Base-by-base conservation (phyloP, 1,140 invertebrate genomes). In the Hypsibius dujardini region DNA sequence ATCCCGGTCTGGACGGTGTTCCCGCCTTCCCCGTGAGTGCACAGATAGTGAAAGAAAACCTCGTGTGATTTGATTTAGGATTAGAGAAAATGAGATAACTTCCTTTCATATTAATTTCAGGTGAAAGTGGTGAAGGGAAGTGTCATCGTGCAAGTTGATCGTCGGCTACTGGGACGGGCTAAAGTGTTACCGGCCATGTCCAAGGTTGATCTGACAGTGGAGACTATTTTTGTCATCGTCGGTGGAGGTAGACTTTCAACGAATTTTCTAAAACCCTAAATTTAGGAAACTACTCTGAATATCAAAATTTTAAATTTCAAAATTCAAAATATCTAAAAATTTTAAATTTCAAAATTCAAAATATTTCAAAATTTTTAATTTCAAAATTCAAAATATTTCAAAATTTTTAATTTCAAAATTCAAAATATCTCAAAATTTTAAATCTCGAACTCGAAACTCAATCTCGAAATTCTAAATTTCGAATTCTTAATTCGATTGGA, bases 1-100 rank as follows among this genome's bases (percentile, higher is more conserved):
- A 88, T 78, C 88, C 90, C 71, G 92, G 92, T 3, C 82, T 95
- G 71, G 91, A 95, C 78, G 89, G 88, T 69, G 75, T 96, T 73
- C 90, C 90, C 1, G 88, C 87, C 76, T 93, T 88, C 78, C 75
- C 85, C 70, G 86, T 87, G 42, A 82, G 42, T 67, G 3, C 45
- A 67, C 7, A 14, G 12, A 14, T 3, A 7, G 62, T 67, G 12
- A 7, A n/a, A n/a, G n/a, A n/a, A n/a, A n/a, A 56, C 50, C 50
- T 56, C n/a, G 7, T 7, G 7, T 56, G 7, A 56, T 56, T n/a
- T n/a, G 50, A 7, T 7, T 56, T 7, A n/a, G 50, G 7, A 56
- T n/a, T 56, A n/a, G 50, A 7, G 7, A 56, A 7, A n/a, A 56
- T 7, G 7, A 56, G 7, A 56, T n/a, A 56, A n/a, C 7, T 56